Base-by-base conservation (phyloP, 2,113 vertebrate species). In the Panurus biarmicus region DNA sequence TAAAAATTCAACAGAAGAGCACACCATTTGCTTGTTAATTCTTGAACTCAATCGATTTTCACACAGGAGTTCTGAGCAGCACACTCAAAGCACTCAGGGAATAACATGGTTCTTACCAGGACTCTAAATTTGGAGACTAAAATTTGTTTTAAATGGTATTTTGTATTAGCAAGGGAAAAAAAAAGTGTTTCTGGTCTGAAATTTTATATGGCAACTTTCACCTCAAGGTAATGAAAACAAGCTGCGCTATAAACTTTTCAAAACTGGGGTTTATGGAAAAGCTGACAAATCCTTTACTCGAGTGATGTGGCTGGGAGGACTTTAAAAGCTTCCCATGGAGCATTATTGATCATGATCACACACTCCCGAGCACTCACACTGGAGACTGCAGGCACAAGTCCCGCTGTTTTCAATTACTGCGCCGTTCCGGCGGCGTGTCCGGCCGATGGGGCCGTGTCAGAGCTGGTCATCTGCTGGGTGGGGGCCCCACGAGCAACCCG, bases 351-450 rank as follows among this genome's bases (percentile, higher is more conserved):
- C 47, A 28, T 12, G 64, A 57, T 89, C 45, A 51, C 76, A 88
- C 28, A 23, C n/a, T 91, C 56, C 25, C 10, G 19, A 90, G 58
- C 38, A 31, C 80, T 93, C 42, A 80, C 77, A n/a, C 58, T 36
- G 35, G 82, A 85, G 87, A 7, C 61, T n/a, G 89, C 57, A 84
- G 87, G 81, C 94, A 90, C 54, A 40, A 24, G 80, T 26, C 71
- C 78, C 50, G 38, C 98, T 98, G 98, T 97, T 99, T 98, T 96
- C 97, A 98, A 98, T 98, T 98, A 98, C 94, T 26, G 35, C 96
- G 96, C 97, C 60, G 94, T 97, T 97, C 97, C 80, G 93, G 97
- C 93, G 53, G 97, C 75, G 61, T 78, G 95, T 98, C 97, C 38
- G 64, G 97, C 95, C 65, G 42, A 89, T 25, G 53, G 95, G 93